These are phyloP conservation scores for Drosophila littoralis DNA, from an alignment of 1,140 invertebrate species.

Conservation along the genomic window DNA sequence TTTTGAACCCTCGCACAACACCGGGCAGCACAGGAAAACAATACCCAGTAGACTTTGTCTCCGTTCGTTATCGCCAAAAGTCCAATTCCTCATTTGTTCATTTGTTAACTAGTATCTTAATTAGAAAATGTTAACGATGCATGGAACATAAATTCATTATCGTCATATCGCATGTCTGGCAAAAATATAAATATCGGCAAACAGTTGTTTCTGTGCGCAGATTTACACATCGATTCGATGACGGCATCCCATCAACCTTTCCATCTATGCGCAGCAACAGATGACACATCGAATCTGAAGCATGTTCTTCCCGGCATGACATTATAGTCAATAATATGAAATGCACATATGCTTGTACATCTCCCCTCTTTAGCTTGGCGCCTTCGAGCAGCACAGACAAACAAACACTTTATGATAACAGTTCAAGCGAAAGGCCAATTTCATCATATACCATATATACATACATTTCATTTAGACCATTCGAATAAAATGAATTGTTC, in stretches of 20 bases:
- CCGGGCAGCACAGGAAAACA: background rate
- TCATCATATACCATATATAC: background rate
- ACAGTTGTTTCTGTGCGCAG: constrained; percentile 1
- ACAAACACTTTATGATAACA: constrained; percentile 21
- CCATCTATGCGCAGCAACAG: constrained; percentile 13
- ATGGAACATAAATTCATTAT: constrained; percentile 39
- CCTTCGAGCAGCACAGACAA: constrained; percentile 4
- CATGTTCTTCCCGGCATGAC: background rate
- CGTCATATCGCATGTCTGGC: constrained; percentile 43
- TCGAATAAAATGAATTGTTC: background rate
- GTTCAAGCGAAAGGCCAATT: constrained; percentile 18
- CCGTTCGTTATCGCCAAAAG: constrained; percentile 45
- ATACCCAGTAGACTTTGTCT: constrained; percentile 40
- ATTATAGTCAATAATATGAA: background rate
- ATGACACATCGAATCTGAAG: constrained; percentile 4
- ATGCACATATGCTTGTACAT: background rate
- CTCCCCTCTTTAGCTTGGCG: background rate
- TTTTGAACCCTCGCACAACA: constrained; percentile 34
- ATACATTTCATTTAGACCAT: background rate
- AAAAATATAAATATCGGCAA: constrained; percentile 23
- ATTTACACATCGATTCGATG: constrained; percentile 3
- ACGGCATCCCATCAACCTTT: background rate
- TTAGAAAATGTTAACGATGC: constrained; percentile 43
- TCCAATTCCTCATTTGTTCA: constrained; percentile 46
- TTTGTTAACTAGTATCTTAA: constrained; percentile 59